Evolutionary conservation across 1,140 invertebrate genomes (phyloP).

Genomic region (Nylanderia fulva): DNA sequence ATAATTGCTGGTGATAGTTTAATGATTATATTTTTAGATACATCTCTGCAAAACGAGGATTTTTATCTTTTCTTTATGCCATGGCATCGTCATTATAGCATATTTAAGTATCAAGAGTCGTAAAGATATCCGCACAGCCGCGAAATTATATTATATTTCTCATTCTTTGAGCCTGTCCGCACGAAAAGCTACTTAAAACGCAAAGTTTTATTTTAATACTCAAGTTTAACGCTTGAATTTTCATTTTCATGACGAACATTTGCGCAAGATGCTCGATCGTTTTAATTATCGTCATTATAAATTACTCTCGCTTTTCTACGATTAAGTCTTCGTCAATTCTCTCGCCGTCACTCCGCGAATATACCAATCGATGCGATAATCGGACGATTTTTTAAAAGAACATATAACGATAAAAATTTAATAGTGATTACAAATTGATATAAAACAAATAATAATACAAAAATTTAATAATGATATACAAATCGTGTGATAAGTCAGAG

Average conservation of each 20-base stretch:
- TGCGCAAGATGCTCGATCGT: constrained; percentile 47
- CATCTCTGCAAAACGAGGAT: not conserved
- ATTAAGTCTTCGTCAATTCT: constrained; percentile 7
- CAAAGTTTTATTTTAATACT: constrained; percentile 36
- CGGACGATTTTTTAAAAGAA: not conserved
- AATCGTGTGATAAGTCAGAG: not conserved
- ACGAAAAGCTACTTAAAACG: constrained; percentile 36
- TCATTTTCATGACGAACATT: constrained; percentile 19
- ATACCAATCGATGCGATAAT: not conserved
- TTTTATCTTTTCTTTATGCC: constrained; percentile 5
- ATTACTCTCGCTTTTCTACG: constrained; percentile 39
- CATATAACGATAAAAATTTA: not conserved
- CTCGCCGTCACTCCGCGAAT: not conserved
- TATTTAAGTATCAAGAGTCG: constrained; percentile 37
- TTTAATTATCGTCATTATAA: constrained; percentile 34
- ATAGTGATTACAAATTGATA: too few species aligned
- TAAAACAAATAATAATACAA: too few species aligned
- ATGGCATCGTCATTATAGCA: not conserved
- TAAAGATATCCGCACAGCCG: constrained; percentile 25
- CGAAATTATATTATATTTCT: constrained; percentile 25
- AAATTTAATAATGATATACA: too few species aligned
- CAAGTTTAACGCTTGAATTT: constrained; percentile 54
- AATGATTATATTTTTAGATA: not conserved
- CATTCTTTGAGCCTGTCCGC: constrained; percentile 13
- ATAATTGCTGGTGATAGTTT: too few species aligned